Evolutionary conservation across 2,888 invertebrate species (phyloP), one percentile per base, ranked within the genome.

Genomic region (Lochmaea crataegi): DNA sequence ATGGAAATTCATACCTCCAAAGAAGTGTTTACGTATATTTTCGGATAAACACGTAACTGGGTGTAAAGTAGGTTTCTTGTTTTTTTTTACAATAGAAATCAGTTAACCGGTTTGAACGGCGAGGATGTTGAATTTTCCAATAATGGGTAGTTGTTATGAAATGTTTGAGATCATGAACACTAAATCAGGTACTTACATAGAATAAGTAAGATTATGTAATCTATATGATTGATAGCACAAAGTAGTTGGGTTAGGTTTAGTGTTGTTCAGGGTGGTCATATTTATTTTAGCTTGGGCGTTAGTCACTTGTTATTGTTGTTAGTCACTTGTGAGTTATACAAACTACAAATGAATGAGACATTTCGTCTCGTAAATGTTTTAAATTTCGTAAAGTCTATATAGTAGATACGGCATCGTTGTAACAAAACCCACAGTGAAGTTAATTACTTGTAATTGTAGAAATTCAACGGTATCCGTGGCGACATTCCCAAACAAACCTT

Each of bases 1-100:
- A 65, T 26, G 26, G 65, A 26, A 48, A 65, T 65, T 26, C 22
- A 32, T 45, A 51, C 32, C 14, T 22, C 42, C 41, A 61, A 38
- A 58, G 60, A 60, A n/a, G 60, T 60, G 18, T 60, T 60, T 60
- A 16, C 9, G 32, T 7, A 60, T 32, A 60, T 60, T 58, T 58
- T 38, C 9, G 32, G 11, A 60, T 12, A 32, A 60, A 60, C 38
- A 60, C n/a, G 60, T 60, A 58, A 58, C 18, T 58, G 12, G 22
- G 22, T 32, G 26, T 58, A 58, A 58, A 58, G 32, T 58, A 18
- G 58, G 58, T 14, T 58, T 14, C n/a, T n/a, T n/a, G n/a, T 11
- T 14, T 9, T 38, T 32, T 38, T 26, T 32, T n/a, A 38, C 6
- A 51, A 51, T 14, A 51, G 51, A 12, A 45, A 5, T 14, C 4